Percentiles rank a stretch among this genome's conserved stretches.
Conservation (phyloP, 2,797 vertebrate genomes). For the Crenichthys baileyi region DNA sequence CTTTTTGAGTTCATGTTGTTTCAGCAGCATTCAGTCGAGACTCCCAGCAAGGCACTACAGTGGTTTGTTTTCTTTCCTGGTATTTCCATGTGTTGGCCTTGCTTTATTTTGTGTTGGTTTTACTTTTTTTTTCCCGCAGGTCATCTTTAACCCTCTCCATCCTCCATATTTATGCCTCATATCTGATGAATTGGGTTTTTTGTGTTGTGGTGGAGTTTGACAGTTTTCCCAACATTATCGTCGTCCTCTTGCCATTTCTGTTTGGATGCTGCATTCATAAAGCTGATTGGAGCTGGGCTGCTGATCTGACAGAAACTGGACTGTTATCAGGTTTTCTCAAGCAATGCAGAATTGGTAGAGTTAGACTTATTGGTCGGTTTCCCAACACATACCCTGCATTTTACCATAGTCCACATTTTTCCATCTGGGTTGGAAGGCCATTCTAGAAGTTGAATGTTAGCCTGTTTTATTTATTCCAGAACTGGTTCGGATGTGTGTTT, state of each 20-base stretch:
- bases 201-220: conserved; percentile 51
- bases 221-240: conserved; percentile 24
- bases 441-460: too few species aligned
- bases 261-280: conserved; percentile 41
- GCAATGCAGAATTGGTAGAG: too few species aligned
- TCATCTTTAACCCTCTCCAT: conserved; percentile 58
- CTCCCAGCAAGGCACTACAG: conserved; percentile 53
- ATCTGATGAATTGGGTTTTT: conserved; percentile 15
- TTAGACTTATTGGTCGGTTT: too few species aligned
- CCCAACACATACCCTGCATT: too few species aligned
- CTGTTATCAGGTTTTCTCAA: background rate
- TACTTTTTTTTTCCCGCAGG: conserved; percentile 17
- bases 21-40: conserved; percentile 3
- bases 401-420: too few species aligned
- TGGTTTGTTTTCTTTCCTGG: conserved; percentile 17
- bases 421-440: too few species aligned
- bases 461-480: too few species aligned
- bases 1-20: background rate
- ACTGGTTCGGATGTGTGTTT: too few species aligned
- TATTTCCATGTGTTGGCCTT: conserved; percentile 14
- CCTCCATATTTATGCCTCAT: conserved; percentile 37
- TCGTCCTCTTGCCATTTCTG: conserved; percentile 6
- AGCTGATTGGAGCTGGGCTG: conserved; percentile 46
- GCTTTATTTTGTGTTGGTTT: conserved; percentile 8
- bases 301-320: conserved; percentile 39